Conservation (phyloP, 2,113 vertebrate species). For the Leptodactylus fuscus region DNA sequence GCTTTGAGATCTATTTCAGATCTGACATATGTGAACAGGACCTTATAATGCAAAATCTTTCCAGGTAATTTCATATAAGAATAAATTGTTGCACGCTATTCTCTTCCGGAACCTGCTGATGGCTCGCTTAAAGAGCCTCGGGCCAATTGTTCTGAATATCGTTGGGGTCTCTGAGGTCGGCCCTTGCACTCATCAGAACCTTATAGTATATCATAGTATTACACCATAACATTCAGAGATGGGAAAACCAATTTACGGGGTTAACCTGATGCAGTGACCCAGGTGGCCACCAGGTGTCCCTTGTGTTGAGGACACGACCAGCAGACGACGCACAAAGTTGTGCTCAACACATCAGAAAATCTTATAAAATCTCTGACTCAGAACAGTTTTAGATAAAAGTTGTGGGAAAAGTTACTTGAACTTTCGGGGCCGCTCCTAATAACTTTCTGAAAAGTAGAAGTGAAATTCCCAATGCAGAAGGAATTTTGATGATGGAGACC, state of each 20-base stretch:
- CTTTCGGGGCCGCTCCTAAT: background rate
- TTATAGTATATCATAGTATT: background rate
- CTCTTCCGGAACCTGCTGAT: too few species aligned
- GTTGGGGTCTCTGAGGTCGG: too few species aligned
- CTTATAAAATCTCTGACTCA: background rate
- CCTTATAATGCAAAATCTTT: too few species aligned
- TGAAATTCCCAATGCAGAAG: background rate
- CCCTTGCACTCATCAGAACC: too few species aligned
- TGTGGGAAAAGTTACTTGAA: background rate
- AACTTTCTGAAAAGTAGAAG: constrained; percentile 7
- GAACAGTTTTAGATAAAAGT: background rate
- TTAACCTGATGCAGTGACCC: background rate
- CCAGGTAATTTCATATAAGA: too few species aligned
- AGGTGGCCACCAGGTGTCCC: constrained; percentile 31
- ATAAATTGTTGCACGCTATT: too few species aligned
- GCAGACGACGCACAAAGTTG: too few species aligned
- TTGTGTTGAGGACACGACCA: background rate
- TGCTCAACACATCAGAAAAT: background rate
- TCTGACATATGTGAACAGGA: too few species aligned
- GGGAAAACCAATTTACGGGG: background rate
- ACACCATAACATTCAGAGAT: background rate
- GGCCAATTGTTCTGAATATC: too few species aligned
- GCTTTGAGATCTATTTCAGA: too few species aligned
- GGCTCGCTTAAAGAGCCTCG: too few species aligned
- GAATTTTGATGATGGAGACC: constrained; percentile 20